A percentile compares a stretch with the other conserved stretches of the same genome.
Evolutionary conservation across 2,888 invertebrate species (phyloP).

Genomic region (Reticulitermes lucifugus): DNA sequence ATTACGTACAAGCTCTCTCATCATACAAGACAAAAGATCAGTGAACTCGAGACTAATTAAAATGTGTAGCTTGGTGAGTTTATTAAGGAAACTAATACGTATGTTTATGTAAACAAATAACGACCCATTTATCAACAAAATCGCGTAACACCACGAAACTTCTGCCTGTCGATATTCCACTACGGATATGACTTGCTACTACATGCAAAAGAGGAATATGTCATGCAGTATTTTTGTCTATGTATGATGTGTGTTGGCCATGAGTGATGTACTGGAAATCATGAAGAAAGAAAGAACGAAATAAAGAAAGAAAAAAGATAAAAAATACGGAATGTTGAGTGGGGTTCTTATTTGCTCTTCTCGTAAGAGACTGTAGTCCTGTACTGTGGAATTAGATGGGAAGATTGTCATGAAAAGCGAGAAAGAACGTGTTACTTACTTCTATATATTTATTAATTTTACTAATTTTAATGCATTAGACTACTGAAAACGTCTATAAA

Average conservation of each 20-base stretch:
- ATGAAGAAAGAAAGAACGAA: too few relatives aligned
- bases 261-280: too few relatives aligned
- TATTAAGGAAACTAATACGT: not conserved
- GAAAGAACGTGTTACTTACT: too few relatives aligned
- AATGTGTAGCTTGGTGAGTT: not conserved
- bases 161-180: not conserved
- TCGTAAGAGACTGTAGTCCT: too few relatives aligned
- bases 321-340: too few relatives aligned
- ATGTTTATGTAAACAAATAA: constrained; percentile 3
- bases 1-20: not conserved
- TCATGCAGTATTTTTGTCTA: not conserved
- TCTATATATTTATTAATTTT: too few relatives aligned
- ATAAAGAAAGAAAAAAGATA: too few relatives aligned
- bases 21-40: not conserved
- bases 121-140: not conserved
- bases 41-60: not conserved
- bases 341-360: too few relatives aligned
- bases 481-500: too few relatives aligned
- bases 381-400: too few relatives aligned
- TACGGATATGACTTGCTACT: not conserved
- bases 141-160: not conserved
- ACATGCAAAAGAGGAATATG: not conserved
- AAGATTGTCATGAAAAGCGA: too few relatives aligned
- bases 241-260: not conserved
- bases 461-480: too few relatives aligned